Evolutionary conservation across 2,113 vertebrate species (phyloP).

Genomic region (Ochotona princeps): DNA sequence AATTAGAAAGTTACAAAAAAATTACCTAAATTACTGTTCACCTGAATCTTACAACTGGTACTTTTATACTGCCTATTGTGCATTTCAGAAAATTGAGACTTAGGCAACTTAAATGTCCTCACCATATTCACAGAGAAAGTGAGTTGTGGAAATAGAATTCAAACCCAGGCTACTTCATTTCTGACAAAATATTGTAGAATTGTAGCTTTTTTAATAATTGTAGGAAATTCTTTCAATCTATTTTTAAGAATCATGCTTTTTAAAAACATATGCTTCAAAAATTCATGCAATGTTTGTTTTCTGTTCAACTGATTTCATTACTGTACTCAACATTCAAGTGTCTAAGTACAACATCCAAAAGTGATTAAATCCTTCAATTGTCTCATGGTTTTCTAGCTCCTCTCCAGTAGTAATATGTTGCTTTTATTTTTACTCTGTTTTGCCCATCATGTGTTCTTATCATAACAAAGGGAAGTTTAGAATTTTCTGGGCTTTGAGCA

Average conservation of each 20-base stretch:
- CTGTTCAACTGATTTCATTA: background rate
- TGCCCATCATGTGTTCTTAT: background rate
- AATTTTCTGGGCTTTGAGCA: background rate
- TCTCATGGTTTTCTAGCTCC: background rate
- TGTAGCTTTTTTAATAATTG: background rate
- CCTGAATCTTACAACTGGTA: background rate
- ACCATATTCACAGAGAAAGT: background rate
- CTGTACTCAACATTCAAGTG: background rate
- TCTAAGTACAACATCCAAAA: background rate
- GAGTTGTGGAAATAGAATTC: background rate
- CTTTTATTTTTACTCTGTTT: background rate
- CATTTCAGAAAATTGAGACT: background rate
- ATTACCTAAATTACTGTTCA: background rate
- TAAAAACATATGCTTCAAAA: background rate
- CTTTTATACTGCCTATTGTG: background rate
- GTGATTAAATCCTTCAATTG: background rate
- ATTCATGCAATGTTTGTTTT: slow-evolving; percentile 8
- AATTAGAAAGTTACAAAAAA: background rate
- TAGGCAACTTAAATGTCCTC: background rate
- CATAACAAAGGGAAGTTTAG: background rate
- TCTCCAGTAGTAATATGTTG: no score
- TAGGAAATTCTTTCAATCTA: background rate
- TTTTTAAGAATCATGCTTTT: background rate
- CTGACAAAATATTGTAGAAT: background rate
- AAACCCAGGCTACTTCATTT: background rate